Conservation (phyloP, 2,888 invertebrate species). For the Byasa hedistus region DNA sequence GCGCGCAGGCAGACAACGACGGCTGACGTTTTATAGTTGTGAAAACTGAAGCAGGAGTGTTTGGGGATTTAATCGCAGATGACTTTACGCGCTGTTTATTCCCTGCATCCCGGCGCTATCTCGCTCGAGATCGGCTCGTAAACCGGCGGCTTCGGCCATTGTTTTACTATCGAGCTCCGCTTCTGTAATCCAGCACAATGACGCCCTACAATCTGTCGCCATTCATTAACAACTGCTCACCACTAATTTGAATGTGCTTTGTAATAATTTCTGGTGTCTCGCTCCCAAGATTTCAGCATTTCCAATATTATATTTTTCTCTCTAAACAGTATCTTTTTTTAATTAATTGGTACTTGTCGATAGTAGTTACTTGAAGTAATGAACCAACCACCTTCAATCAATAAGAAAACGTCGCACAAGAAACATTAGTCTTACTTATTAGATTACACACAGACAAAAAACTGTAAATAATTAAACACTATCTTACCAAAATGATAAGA, state of each 20-base stretch:
- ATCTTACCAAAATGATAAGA: too few species aligned
- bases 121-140: constrained; percentile 57
- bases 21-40: constrained; percentile 21
- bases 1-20: constrained; percentile 14
- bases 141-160: constrained; percentile 58
- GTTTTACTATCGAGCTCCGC: constrained; percentile 58
- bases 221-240: constrained; percentile 51
- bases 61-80: constrained; percentile 45
- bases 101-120: constrained; percentile 51
- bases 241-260: constrained; percentile 38
- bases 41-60: constrained; percentile 31
- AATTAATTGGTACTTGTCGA: too few species aligned
- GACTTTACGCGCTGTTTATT: constrained; percentile 64
- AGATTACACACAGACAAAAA: too few species aligned
- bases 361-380: too few species aligned
- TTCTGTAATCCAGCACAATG: constrained; percentile 56
- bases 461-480: too few species aligned
- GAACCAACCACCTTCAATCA: too few species aligned
- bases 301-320: too few species aligned
- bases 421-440: too few species aligned
- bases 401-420: too few species aligned
- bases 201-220: constrained; percentile 55
- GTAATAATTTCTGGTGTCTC: constrained; percentile 20
- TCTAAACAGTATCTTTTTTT: too few species aligned
- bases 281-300: neutral